Percentiles rank a stretch among this genome's conserved stretches.
Evolutionary conservation across 1,140 invertebrate species (phyloP).

Genomic region (Reticulitermes speratus): DNA sequence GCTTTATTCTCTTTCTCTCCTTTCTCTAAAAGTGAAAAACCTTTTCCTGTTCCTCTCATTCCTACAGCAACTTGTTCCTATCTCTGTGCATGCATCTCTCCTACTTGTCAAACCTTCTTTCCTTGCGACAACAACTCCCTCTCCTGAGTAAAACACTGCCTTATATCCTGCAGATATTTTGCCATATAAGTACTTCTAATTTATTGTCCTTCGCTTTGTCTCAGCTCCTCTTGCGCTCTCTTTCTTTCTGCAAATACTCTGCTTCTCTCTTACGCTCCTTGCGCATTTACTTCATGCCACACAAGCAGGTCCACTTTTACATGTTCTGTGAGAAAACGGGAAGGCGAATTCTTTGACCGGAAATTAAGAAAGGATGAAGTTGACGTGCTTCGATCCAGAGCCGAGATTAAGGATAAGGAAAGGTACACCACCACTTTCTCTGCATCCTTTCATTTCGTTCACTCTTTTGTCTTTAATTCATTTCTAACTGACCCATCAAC

Average conservation of each 20-base stretch:
- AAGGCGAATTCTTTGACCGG: too few relatives aligned
- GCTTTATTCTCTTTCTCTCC: not conserved
- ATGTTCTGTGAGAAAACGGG: too few relatives aligned
- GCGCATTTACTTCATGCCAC: too few relatives aligned
- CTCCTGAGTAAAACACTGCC: not conserved
- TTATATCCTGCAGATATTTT: not conserved
- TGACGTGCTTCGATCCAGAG: too few relatives aligned
- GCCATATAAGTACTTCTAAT: not conserved
- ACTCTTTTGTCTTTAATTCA: too few relatives aligned
- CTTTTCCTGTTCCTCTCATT: constrained; percentile 5
- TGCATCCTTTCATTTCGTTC: too few relatives aligned
- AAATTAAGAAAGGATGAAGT: too few relatives aligned
- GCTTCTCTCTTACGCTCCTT: not conserved
- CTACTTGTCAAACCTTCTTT: not conserved
- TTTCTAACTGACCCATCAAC: too few relatives aligned
- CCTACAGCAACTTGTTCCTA: not conserved
- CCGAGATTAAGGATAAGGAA: too few relatives aligned
- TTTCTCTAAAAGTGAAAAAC: not conserved
- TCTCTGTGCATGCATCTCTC: not conserved
- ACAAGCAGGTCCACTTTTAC: too few relatives aligned
- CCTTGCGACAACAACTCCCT: not conserved
- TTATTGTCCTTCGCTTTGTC: not conserved
- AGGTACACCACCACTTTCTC: too few relatives aligned
- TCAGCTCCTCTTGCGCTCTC: not conserved
- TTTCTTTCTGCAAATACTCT: not conserved